A percentile compares a stretch with the other conserved stretches of the same genome.
These are phyloP conservation scores for Megaceryle maxima DNA, from an alignment of 2,113 vertebrate species.

Conservation along the genomic window DNA sequence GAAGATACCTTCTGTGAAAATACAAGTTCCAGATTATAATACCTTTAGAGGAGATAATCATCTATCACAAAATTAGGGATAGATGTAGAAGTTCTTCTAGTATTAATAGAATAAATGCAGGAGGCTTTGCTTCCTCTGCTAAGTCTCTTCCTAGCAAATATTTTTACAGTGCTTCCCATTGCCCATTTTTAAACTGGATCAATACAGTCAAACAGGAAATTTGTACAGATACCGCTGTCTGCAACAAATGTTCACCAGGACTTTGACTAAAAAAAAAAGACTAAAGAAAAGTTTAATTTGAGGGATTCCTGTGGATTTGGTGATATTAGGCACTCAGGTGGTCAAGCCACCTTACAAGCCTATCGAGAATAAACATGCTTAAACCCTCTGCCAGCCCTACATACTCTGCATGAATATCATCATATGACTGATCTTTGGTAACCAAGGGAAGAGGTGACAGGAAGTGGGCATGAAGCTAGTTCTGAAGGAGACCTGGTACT, in stretches of 20 bases:
- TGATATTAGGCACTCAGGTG: background rate
- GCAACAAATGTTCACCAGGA: background rate
- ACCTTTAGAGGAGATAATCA: background rate
- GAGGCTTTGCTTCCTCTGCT: background rate
- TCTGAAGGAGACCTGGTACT: background rate
- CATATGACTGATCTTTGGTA: background rate
- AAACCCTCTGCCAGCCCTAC: background rate
- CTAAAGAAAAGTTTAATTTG: background rate
- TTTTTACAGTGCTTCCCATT: background rate
- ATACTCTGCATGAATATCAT: too few species aligned
- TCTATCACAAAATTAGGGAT: background rate
- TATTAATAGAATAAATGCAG: background rate
- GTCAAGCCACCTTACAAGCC: background rate
- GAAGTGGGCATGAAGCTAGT: background rate
- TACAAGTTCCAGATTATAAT: background rate
- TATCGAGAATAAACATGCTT: background rate
- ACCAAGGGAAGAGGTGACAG: background rate
- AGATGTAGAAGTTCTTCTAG: background rate
- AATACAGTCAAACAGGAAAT: background rate
- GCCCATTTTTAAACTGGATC: background rate
- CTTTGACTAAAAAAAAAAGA: background rate
- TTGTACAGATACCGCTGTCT: background rate
- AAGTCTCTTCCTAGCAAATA: background rate
- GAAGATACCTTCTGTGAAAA: background rate
- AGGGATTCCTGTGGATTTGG: background rate